Evolutionary conservation across 2,797 vertebrate species (phyloP), one percentile per base, ranked within the genome.

Genomic region (Garrulus glandarius): DNA sequence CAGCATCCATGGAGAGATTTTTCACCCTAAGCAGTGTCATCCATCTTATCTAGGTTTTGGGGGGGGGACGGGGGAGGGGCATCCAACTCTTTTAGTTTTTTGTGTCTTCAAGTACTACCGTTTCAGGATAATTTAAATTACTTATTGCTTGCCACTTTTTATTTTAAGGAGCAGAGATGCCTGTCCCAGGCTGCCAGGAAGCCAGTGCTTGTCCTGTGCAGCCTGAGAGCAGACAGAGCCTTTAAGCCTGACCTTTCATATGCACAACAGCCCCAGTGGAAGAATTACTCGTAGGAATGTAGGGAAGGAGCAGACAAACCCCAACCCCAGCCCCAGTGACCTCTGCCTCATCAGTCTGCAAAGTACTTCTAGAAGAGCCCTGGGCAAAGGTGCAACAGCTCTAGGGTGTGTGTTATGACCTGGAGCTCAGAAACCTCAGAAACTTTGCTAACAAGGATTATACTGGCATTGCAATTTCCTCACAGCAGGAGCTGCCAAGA

Each of bases 351-450:
- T 81, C 57, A 78, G 55, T 68, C 50, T 88, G 63, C 34, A 69
- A 70, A 86, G 55, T 36, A 72, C 55, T 89, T 81, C 61, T 78
- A 78, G 39, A 47, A 92, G 37, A 80, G 59, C 63, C 74, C 44
- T 79, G 85, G 52, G 63, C 87, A 93, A 93, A 95, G 83, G 81
- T 69, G 50, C 84, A 93, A 84, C 19, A 89, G 61, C 32, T 94
- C 55, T 65, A 34, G n/a, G 59, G 55, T 65, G 69, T 75, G 53
- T 72, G 76, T 41, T 96, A 74, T 67, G 69, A 90, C 59, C 67
- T 67, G 70, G 63, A 92, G 61, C 49, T 82, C 9, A 6, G 72
- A 94, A 88, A 92, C 59, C 67, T 86, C 75, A 52, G 44, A 61
- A 82, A 14, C 0, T 65, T 49, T 92, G 84, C 84, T 87, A 85